Conservation (phyloP, 37 sponge, comb jelly and placozoan species). For the Corticium candelabrum region DNA sequence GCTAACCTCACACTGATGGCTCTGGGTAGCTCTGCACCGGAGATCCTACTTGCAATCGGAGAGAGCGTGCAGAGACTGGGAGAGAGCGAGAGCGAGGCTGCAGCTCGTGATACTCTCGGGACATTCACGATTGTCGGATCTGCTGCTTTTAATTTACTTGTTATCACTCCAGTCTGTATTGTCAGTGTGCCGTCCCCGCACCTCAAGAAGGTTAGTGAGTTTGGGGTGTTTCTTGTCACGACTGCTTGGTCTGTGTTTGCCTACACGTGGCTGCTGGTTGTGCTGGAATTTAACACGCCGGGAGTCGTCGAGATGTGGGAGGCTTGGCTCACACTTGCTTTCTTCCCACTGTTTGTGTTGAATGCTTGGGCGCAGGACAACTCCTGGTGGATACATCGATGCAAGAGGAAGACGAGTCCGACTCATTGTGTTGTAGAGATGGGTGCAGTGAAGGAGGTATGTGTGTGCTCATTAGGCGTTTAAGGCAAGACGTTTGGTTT, state of each 20-base stretch:
- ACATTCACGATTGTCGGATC: slow-evolving; percentile 59
- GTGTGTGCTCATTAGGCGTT: too few relatives aligned
- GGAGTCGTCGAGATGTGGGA: slow-evolving; percentile 37
- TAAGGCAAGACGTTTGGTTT: too few relatives aligned
- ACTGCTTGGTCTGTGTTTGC: slow-evolving; percentile 48
- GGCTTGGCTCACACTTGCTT: slow-evolving; percentile 40
- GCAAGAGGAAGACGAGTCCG: background rate
- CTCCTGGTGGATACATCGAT: background rate
- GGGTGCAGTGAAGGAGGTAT: background rate
- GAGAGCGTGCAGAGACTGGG: slow-evolving; percentile 10
- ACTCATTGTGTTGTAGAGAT: background rate
- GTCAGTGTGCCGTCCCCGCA: slow-evolving; percentile 28
- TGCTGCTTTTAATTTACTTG: slow-evolving; percentile 55
- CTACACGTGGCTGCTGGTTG: slow-evolving; percentile 53
- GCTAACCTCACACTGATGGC: slow-evolving; percentile 63
- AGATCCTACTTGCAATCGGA: slow-evolving; percentile 49
- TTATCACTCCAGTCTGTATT: slow-evolving; percentile 49
- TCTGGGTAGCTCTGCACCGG: slow-evolving; percentile 56
- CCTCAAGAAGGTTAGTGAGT: slow-evolving; percentile 25
- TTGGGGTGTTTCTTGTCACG: slow-evolving; percentile 42
- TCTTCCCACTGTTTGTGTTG: slow-evolving; percentile 44
- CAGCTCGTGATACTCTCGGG: slow-evolving; percentile 9
- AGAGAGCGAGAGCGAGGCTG: background rate
- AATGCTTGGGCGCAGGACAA: slow-evolving; percentile 24
- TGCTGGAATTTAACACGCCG: slow-evolving; percentile 9